Evolutionary conservation across 2,888 invertebrate genomes (phyloP).

Genomic region (Actias luna): DNA sequence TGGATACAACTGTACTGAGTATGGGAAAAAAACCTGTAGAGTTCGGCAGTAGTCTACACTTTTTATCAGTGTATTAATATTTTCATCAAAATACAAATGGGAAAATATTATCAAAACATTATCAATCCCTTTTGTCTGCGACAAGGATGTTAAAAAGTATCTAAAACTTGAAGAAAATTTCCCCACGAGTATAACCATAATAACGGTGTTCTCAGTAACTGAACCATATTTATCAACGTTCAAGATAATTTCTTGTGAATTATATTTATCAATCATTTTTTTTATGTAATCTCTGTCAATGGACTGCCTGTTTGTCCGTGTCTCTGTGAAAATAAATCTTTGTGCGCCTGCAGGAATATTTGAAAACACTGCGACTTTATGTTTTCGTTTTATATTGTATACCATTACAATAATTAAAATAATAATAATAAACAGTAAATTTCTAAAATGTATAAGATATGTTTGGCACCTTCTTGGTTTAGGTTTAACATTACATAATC

Average conservation of each 20-base stretch:
- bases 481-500: not conserved
- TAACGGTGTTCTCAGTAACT: constrained; percentile 37
- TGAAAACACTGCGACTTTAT: constrained; percentile 23
- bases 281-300: constrained; percentile 2
- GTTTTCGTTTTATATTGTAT: constrained; percentile 22
- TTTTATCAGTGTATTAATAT: constrained; percentile 40
- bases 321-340: constrained; percentile 25
- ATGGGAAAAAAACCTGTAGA: constrained; percentile 58
- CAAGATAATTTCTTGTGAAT: constrained; percentile 29
- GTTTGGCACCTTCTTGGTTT: constrained; percentile 22
- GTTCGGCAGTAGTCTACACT: constrained; percentile 55
- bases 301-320: not conserved
- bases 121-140: constrained; percentile 47
- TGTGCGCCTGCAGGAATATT: constrained; percentile 30
- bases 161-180: constrained; percentile 41
- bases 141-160: constrained; percentile 47
- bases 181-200: constrained; percentile 48
- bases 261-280: constrained; percentile 28
- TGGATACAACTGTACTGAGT: constrained; percentile 48
- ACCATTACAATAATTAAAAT: constrained; percentile 23
- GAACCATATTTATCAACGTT: constrained; percentile 44
- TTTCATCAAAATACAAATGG: constrained; percentile 48
- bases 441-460: constrained; percentile 21
- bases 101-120: constrained; percentile 55
- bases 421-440: constrained; percentile 24